Evolutionary conservation across 2,113 vertebrate genomes (phyloP).

Genomic region (Suncus etruscus): DNA sequence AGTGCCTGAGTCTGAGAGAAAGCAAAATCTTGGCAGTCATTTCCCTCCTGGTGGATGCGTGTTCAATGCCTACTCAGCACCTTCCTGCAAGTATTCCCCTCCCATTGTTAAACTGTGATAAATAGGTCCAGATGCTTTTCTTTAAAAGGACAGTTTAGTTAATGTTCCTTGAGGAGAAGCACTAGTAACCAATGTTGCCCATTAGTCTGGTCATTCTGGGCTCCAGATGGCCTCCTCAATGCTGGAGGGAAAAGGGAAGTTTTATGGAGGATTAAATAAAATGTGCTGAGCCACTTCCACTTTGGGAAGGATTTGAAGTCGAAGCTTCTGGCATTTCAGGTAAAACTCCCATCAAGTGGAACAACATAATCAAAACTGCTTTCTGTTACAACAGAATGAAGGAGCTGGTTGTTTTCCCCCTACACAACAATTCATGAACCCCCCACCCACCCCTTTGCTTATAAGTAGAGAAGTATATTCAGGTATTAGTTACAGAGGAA

Average conservation of each 20-base stretch:
- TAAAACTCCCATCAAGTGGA: constrained; percentile 51
- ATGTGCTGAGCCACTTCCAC: constrained; percentile 39
- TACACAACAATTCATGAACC: background rate
- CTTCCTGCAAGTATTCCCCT: constrained; percentile 39
- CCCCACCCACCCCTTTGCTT: constrained; percentile 1
- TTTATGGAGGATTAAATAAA: constrained; percentile 73
- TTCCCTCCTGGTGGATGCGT: background rate
- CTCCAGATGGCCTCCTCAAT: constrained; percentile 76
- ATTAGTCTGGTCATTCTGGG: constrained; percentile 75
- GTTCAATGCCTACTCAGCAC: constrained; percentile 14
- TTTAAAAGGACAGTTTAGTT: constrained; percentile 72
- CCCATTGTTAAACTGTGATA: constrained; percentile 65
- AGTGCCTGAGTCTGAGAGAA: too few relatives aligned
- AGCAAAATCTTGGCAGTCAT: too few relatives aligned
- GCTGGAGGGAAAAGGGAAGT: constrained; percentile 64
- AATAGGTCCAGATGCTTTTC: constrained; percentile 72
- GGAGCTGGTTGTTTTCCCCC: constrained; percentile 15
- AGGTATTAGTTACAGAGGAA: constrained; percentile 25
- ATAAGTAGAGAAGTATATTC: constrained; percentile 42
- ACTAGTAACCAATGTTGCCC: constrained; percentile 64
- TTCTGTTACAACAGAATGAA: background rate
- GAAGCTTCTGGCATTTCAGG: constrained; percentile 41
- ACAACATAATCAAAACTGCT: constrained; percentile 46
- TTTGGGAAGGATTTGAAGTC: constrained; percentile 40
- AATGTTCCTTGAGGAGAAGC: constrained; percentile 41